phyloP scores from a whole-genome alignment of 2,113 vertebrate species.

The Scartelaos histophorus region DNA sequence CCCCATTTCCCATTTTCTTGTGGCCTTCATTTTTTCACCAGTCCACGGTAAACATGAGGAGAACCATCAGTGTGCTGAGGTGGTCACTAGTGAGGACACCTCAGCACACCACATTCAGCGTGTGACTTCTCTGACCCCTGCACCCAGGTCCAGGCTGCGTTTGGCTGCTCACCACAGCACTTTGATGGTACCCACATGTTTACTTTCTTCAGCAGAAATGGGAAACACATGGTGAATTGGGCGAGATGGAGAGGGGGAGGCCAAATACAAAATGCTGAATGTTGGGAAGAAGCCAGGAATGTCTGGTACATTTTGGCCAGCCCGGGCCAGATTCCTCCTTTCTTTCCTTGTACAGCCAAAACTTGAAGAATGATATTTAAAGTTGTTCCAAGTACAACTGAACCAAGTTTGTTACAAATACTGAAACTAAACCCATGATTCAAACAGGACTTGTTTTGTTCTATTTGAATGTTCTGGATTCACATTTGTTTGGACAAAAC shows the following conservation, averaged over 20 bases:
- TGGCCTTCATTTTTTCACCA: conserved; percentile 16
- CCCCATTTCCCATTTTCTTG: conserved; percentile 18
- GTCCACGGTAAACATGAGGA: conserved; percentile 10
- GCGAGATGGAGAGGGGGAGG: conserved; percentile 41
- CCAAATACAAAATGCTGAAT: conserved; percentile 48
- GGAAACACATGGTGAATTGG: conserved; percentile 68
- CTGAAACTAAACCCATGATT: conserved; percentile 38
- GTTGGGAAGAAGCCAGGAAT: conserved; percentile 65
- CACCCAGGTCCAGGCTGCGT: conserved; percentile 31
- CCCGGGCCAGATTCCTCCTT: conserved; percentile 59
- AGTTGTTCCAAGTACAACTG: conserved; percentile 43
- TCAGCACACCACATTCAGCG: conserved; percentile 3
- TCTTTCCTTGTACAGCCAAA: conserved; percentile 67
- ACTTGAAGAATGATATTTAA: conserved; percentile 47
- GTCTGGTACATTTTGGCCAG: conserved; percentile 57
- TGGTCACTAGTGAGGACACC: not conserved
- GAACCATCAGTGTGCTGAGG: conserved; percentile 22
- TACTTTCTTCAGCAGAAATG: conserved; percentile 65
- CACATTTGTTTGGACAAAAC: not conserved
- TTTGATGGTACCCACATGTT: conserved; percentile 63
- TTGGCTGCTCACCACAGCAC: conserved; percentile 32
- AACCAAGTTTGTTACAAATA: conserved; percentile 41
- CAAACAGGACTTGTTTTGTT: conserved; percentile 14
- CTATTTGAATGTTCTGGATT: conserved; percentile 12
- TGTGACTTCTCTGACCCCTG: conserved; percentile 42